Evolutionary conservation across 2,113 vertebrate genomes (phyloP).

Genomic region (Elgaria multicarinata): DNA sequence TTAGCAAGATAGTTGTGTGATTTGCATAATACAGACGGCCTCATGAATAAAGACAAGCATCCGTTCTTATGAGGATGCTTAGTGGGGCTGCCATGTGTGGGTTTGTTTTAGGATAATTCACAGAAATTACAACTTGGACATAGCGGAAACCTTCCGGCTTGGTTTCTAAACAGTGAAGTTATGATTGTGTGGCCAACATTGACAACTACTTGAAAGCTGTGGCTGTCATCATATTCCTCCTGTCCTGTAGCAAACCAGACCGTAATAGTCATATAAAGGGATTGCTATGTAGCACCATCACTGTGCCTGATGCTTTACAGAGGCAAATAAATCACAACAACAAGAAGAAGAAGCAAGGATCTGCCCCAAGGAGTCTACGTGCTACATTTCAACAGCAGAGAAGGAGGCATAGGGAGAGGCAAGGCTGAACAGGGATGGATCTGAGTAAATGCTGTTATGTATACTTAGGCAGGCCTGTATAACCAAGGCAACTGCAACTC

Average conservation of each 20-base stretch:
- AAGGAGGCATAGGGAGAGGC: background rate
- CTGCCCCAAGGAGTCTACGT: background rate
- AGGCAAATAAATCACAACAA: background rate
- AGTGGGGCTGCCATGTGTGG: conserved; percentile 16
- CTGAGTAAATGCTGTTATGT: background rate
- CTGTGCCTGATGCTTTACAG: background rate
- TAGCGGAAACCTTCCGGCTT: conserved; percentile 5
- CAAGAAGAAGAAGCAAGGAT: too few species aligned
- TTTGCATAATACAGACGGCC: conserved; percentile 51
- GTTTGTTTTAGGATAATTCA: conserved; percentile 49
- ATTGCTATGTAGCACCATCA: background rate
- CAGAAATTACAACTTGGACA: conserved; percentile 35
- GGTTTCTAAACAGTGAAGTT: conserved; percentile 7
- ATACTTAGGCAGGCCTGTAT: background rate
- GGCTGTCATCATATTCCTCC: background rate
- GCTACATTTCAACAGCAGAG: background rate
- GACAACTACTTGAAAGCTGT: background rate
- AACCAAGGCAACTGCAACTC: background rate
- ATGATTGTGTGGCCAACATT: background rate
- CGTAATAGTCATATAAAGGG: background rate
- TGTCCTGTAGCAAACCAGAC: background rate
- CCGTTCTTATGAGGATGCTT: conserved; percentile 38
- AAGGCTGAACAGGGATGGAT: background rate
- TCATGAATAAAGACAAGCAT: conserved; percentile 50
- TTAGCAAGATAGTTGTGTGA: conserved; percentile 52